phyloP scores from a whole-genome alignment of 2,888 invertebrate genomes.

The Euphydryas editha region DNA sequence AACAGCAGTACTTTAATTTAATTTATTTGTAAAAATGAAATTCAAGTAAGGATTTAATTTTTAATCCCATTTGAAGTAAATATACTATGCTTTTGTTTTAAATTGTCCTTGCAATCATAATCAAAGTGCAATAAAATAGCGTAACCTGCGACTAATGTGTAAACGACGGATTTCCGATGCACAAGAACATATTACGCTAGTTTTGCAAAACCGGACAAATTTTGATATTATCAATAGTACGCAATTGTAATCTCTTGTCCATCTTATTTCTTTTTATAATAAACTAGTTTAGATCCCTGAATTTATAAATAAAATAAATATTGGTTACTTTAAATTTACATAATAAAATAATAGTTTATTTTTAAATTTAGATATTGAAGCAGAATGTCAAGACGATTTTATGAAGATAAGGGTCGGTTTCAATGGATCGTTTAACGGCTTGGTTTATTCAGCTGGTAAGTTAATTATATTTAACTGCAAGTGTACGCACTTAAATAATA shows the following conservation, averaged over 20 bases:
- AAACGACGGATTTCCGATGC: slow-evolving; percentile 38
- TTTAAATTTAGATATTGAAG: slow-evolving; percentile 91
- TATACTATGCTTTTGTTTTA: no score
- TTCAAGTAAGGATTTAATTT: no score
- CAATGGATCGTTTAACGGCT: slow-evolving; percentile 94
- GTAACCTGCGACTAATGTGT: slow-evolving; percentile 31
- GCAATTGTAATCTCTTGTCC: slow-evolving; percentile 63
- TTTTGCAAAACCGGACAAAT: slow-evolving; percentile 51
- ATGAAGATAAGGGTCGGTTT: slow-evolving; percentile 97
- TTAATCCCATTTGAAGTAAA: no score
- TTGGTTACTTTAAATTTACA: not conserved
- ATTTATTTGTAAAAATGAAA: no score
- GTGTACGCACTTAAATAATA: not conserved
- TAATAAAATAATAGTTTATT: slow-evolving; percentile 5
- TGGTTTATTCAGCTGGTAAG: slow-evolving; percentile 94
- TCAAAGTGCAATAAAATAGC: not conserved
- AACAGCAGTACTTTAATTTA: no score
- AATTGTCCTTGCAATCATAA: not conserved
- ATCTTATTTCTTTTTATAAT: slow-evolving; percentile 4
- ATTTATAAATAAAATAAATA: not conserved
- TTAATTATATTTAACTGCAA: not conserved
- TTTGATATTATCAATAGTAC: slow-evolving; percentile 60
- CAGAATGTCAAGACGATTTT: slow-evolving; percentile 97
- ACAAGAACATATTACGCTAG: slow-evolving; percentile 32
- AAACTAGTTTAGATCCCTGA: not conserved